Evolutionary conservation across 2,113 vertebrate species (phyloP).

Genomic region (Deroptyus accipitrinus): DNA sequence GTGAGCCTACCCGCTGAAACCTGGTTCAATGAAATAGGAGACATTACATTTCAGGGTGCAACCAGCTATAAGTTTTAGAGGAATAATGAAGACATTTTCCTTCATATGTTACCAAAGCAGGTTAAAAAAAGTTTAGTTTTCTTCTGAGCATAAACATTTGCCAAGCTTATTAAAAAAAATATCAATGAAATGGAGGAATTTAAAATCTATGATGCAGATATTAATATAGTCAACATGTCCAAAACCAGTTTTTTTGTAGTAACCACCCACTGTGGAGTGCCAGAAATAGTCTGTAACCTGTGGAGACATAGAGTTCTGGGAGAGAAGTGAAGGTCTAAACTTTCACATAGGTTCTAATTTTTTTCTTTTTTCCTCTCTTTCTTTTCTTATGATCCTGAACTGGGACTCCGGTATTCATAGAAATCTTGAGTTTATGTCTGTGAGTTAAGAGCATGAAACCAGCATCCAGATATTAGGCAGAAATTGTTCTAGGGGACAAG

Average conservation of each 20-base stretch:
- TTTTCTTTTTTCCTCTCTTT: background rate
- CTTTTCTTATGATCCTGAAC: background rate
- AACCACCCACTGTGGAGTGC: background rate
- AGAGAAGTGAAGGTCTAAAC: background rate
- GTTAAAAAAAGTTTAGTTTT: background rate
- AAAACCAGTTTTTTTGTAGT: fast-evolving
- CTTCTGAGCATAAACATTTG: background rate
- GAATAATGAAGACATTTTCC: background rate
- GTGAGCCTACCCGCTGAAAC: background rate
- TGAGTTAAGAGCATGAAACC: background rate
- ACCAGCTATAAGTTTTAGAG: background rate
- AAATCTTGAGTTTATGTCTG: background rate
- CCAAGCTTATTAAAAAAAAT: background rate
- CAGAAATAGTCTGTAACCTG: background rate
- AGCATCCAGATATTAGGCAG: background rate
- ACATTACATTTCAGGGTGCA: background rate
- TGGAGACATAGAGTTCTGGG: background rate
- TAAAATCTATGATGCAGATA: background rate
- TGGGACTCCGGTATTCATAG: background rate
- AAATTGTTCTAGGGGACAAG: background rate
- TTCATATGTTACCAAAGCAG: background rate
- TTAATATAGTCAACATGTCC: background rate
- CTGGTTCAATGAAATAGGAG: background rate
- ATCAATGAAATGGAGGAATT: background rate
- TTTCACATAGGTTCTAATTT: background rate